Conservation (phyloP, 2,888 invertebrate species). For the Amaurobius ferox region DNA sequence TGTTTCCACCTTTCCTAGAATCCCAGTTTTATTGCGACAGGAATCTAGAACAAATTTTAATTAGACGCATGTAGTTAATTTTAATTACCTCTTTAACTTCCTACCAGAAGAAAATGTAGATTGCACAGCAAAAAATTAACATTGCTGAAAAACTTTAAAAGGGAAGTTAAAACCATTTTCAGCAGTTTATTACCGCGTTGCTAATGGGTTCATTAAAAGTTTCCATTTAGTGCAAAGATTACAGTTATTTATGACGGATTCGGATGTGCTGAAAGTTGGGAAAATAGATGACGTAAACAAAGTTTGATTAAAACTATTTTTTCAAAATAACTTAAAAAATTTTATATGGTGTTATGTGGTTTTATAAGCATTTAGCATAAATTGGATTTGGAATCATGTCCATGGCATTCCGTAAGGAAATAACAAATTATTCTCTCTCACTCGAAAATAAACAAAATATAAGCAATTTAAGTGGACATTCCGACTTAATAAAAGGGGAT, state of each 20-base stretch:
- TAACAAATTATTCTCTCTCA: too few relatives aligned
- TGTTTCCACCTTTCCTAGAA: background rate
- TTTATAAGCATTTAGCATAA: too few relatives aligned
- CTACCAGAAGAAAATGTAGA: background rate
- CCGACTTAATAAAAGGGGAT: too few relatives aligned
- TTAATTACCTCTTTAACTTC: conserved; percentile 14
- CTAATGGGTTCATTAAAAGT: background rate
- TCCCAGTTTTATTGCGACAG: background rate
- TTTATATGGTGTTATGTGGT: too few relatives aligned
- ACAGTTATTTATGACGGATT: background rate
- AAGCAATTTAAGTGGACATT: too few relatives aligned
- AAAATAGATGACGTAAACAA: too few relatives aligned
- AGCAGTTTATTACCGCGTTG: background rate
- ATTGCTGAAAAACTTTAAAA: background rate
- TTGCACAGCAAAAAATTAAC: background rate
- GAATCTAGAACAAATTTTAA: background rate
- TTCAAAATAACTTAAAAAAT: too few relatives aligned
- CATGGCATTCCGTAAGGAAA: too few relatives aligned
- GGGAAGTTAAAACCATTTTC: conserved; percentile 13
- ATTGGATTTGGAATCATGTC: too few relatives aligned
- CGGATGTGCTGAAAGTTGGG: too few relatives aligned
- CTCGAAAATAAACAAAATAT: too few relatives aligned
- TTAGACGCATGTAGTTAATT: conserved; percentile 6
- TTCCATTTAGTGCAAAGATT: background rate
- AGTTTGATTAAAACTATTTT: too few relatives aligned